Base-by-base conservation (phyloP, 1,140 invertebrate genomes). In the Scaptodrosophila lebanonensis region DNA sequence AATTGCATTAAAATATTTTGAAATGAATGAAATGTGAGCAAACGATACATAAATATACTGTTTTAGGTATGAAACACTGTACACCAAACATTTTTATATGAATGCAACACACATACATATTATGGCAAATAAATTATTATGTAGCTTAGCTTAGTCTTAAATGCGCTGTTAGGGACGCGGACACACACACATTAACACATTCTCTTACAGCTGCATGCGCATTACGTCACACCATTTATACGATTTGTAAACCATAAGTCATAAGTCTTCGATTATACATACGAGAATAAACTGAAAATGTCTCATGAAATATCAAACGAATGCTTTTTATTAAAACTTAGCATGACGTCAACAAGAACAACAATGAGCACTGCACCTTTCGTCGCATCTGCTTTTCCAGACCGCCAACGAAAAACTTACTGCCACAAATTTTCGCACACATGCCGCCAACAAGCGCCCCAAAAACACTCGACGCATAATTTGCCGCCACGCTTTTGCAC, bases 51-150 rank as follows among this genome's bases (percentile, higher is more conserved):
- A 25, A 4, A 25, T 58, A 82, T 79, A 73, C 73, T 79, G 73
- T 79, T 79, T 79, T 79, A 79, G 82, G 73, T 79, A 79, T 79
- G 32, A 33, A 30, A 53, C 22, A 8, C 8, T 25, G 17, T 44
- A 15, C 39, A 64, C 45, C 56, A 53, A 60, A 33, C 38, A 51
- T 13, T 70, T 39, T 52, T 35, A 73, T 40, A 62, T 43, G 54
- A 40, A 22, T 15, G 58, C 43, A 40, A 11, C 13, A 15, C 29
- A 60, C 42, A 40, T 51, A 60, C 33, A 52, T 59, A 56, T 58
- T 67, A 71, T 57, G 61, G 38, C 52, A 65, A 72, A 25, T 25
- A 25, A 76, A 77, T 59, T 62, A 68, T 79, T 82, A 79, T 79
- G 73, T 79, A 77, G 73, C 75, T 77, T 77, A 77, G 72, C n/a